Evolutionary conservation across 2,888 invertebrate species (phyloP).

Genomic region (Toxonevra muliebris): DNA sequence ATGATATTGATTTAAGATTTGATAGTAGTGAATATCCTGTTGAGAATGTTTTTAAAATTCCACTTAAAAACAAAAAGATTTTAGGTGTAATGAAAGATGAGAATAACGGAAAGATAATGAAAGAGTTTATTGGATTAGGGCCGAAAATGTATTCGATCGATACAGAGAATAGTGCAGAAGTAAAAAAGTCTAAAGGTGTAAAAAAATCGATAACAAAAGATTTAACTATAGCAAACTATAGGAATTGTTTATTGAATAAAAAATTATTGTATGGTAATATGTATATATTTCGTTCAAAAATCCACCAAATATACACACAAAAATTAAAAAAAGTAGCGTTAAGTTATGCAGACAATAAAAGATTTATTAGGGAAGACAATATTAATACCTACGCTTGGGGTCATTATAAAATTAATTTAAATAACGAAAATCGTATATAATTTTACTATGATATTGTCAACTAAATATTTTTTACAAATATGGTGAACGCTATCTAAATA

Average conservation of each 20-base stretch:
- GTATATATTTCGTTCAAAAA: not conserved
- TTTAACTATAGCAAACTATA: not conserved
- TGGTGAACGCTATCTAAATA: no score
- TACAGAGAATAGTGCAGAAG: no score
- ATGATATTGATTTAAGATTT: constrained; percentile 41
- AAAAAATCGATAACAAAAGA: constrained; percentile 7
- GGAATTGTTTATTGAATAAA: not conserved
- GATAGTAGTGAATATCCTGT: constrained; percentile 51
- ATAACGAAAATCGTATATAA: no score
- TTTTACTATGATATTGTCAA: no score
- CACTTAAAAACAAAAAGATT: constrained; percentile 23
- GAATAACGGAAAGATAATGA: constrained; percentile 25
- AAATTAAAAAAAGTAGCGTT: constrained; percentile 8
- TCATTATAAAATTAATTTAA: constrained; percentile 2
- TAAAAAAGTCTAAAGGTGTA: not conserved
- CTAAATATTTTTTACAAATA: no score
- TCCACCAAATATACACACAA: not conserved
- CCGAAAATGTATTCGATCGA: constrained; percentile 29
- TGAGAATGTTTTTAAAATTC: constrained; percentile 46
- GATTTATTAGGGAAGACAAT: constrained; percentile 13
- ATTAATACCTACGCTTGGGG: constrained; percentile 13
- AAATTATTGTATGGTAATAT: not conserved
- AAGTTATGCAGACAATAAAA: constrained; percentile 14
- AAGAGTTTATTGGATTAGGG: no score
- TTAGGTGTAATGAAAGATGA: constrained; percentile 39